Percentiles rank a stretch among this genome's conserved stretches.
These are phyloP conservation scores for Scleropages formosus DNA, from an alignment of 2,797 vertebrate species.

Conservation along the genomic window DNA sequence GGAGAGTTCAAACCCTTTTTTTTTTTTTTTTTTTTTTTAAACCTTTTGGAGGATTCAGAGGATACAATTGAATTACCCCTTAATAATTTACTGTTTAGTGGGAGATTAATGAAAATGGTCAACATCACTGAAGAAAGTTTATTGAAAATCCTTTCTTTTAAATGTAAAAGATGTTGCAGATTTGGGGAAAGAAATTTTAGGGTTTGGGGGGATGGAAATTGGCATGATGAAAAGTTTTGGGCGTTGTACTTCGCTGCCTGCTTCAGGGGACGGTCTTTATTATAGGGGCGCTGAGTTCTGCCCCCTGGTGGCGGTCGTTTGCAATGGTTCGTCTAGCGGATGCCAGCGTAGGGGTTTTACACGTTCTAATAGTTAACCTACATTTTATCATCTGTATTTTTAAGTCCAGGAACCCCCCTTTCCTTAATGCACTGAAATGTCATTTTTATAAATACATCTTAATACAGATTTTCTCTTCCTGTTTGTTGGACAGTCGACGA, in stretches of 20 bases:
- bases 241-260: constrained; percentile 74
- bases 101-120: constrained; percentile 44
- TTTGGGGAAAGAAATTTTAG: constrained; percentile 34
- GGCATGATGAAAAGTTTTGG: constrained; percentile 58
- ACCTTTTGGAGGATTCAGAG: constrained; percentile 65
- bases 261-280: constrained; percentile 49
- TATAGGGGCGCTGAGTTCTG: constrained; percentile 45
- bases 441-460: too few relatives aligned
- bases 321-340: too few relatives aligned
- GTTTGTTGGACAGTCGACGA: too few relatives aligned
- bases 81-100: constrained; percentile 51
- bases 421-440: too few relatives aligned
- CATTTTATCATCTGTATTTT: too few relatives aligned
- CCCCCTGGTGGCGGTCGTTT: constrained; percentile 63
- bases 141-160: constrained; percentile 1
- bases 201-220: constrained; percentile 12
- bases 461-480: too few relatives aligned
- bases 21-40: too few relatives aligned
- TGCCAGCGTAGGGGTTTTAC: too few relatives aligned
- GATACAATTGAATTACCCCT: constrained; percentile 61
- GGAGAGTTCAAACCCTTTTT: constrained; percentile 53
- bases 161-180: constrained; percentile 24
- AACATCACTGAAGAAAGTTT: constrained; percentile 39
- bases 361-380: too few relatives aligned
- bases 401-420: too few relatives aligned